Conservation (phyloP, 1,140 invertebrate species). For the Oedothorax gibbosus region DNA sequence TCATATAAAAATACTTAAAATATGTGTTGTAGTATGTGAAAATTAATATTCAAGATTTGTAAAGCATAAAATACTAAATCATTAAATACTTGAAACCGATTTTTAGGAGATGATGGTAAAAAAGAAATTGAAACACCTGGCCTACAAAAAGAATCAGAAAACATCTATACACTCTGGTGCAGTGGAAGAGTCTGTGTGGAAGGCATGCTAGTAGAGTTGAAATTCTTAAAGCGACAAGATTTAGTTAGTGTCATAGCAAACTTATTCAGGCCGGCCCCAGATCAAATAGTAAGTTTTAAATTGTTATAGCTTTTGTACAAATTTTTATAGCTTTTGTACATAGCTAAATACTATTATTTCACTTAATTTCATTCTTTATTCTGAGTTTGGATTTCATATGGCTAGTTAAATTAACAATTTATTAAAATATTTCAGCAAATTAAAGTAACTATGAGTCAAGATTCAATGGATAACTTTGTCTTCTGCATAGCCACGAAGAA, state of each 20-base stretch:
- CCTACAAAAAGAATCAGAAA: constrained; percentile 93
- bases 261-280: constrained; percentile 83
- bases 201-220: constrained; percentile 96
- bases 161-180: constrained; percentile 94
- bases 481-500: constrained; percentile 93
- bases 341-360: not conserved
- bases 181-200: constrained; percentile 93
- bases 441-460: constrained; percentile 86
- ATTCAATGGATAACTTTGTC: constrained; percentile 94
- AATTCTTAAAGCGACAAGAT: constrained; percentile 96
- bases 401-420: not conserved
- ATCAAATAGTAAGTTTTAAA: constrained; percentile 77
- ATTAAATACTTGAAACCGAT: no score
- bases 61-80: no score
- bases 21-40: no score
- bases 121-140: constrained; percentile 75
- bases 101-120: constrained; percentile 79
- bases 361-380: not conserved
- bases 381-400: not conserved
- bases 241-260: constrained; percentile 88
- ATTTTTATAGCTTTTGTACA: not conserved
- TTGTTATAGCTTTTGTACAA: not conserved
- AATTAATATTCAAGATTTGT: no score
- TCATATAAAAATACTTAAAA: no score
- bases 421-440: constrained; percentile 67